These are phyloP conservation scores for Anoplolepis gracilipes DNA, from an alignment of 1,140 invertebrate species.

Conservation along the genomic window DNA sequence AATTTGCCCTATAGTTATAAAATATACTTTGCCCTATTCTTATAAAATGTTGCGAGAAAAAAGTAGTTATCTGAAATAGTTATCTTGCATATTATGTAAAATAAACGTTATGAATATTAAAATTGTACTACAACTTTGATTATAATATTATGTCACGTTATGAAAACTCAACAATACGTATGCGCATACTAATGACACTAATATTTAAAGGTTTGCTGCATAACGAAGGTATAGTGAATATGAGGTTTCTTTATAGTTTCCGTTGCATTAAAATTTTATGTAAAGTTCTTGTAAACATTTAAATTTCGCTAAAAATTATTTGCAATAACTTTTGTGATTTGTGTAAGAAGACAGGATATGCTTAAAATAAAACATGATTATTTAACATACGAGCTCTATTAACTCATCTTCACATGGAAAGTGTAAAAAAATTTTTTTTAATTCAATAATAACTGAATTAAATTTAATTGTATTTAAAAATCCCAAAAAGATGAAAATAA, in stretches of 20 bases:
- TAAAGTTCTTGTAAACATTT: conserved; percentile 7
- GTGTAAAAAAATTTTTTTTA: not conserved
- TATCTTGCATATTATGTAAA: conserved; percentile 46
- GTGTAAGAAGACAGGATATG: not conserved
- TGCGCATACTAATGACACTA: conserved; percentile 37
- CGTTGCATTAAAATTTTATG: not conserved
- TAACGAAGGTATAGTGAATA: conserved; percentile 7
- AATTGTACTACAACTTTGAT: conserved; percentile 19
- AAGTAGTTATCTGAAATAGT: conserved; percentile 22
- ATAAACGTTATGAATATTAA: conserved; percentile 46
- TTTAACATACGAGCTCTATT: not conserved
- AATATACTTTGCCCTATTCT: conserved; percentile 5
- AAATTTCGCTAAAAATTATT: not conserved
- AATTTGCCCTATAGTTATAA: not conserved
- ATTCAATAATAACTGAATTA: no score
- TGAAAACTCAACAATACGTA: conserved; percentile 6
- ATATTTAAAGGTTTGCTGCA: conserved; percentile 22
- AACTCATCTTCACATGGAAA: not conserved
- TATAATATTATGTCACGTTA: conserved; percentile 53
- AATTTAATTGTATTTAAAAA: no score
- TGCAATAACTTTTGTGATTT: not conserved
- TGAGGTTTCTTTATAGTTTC: conserved; percentile 4
- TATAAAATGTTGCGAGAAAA: not conserved
- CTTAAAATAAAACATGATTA: conserved; percentile 6
- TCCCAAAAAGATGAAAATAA: not conserved